These are phyloP conservation scores for Drosophila maculinotata DNA, from an alignment of 2,888 invertebrate genomes.

Conservation along the genomic window DNA sequence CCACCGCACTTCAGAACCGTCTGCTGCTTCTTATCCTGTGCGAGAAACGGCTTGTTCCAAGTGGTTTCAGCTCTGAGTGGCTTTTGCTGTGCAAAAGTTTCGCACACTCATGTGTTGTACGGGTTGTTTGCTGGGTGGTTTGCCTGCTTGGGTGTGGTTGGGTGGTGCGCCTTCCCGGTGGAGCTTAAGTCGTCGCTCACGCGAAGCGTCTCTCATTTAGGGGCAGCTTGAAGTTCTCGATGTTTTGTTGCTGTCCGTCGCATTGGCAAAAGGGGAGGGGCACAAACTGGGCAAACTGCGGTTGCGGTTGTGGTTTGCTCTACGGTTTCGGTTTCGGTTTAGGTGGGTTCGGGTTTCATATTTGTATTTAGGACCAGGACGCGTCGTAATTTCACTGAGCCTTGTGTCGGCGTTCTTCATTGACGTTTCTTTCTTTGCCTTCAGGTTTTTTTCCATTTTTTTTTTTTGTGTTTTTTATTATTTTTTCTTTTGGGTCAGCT, in stretches of 20 bases:
- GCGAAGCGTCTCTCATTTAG: slow-evolving; percentile 47
- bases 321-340: slow-evolving; percentile 18
- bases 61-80: slow-evolving; percentile 77
- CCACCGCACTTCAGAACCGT: no score
- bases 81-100: slow-evolving; percentile 70
- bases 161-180: slow-evolving; percentile 21
- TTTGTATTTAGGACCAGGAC: slow-evolving; percentile 39
- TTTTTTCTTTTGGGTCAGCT: slow-evolving; percentile 49
- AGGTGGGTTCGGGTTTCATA: slow-evolving; percentile 16
- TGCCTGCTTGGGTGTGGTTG: background rate
- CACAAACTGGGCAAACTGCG: slow-evolving; percentile 10
- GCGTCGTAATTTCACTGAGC: slow-evolving; percentile 46
- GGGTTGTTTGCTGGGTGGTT: background rate
- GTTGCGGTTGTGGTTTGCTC: slow-evolving; percentile 41
- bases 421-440: slow-evolving; percentile 38
- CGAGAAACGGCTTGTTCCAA: slow-evolving; percentile 61
- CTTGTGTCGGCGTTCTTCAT: slow-evolving; percentile 44
- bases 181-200: slow-evolving; percentile 70
- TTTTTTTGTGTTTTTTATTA: slow-evolving; percentile 7
- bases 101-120: slow-evolving; percentile 52
- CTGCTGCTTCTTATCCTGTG: slow-evolving; percentile 16
- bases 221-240: slow-evolving; percentile 36
- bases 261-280: background rate
- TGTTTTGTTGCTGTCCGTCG: slow-evolving; percentile 55
- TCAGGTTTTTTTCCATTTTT: slow-evolving; percentile 6